Percentiles rank a stretch among this genome's conserved stretches.
Evolutionary conservation across 2,888 invertebrate genomes (phyloP).

Genomic region (Apotomis betuletana): DNA sequence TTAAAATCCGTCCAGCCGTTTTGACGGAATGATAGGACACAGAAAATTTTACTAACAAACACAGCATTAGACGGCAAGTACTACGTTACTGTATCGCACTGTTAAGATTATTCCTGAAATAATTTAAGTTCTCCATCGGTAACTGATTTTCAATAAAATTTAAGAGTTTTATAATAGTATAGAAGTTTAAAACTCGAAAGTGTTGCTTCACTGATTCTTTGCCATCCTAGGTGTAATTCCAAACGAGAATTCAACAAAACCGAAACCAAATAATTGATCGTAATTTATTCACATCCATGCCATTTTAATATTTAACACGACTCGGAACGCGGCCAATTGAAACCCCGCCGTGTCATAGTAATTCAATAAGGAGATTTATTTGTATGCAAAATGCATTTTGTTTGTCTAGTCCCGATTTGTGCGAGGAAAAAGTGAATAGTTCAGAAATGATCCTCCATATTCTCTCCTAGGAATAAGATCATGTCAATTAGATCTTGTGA

Average conservation of each 20-base stretch:
- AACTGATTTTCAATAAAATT: no score
- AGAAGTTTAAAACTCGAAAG: no score
- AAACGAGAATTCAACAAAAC: background rate
- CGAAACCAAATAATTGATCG: slow-evolving; percentile 5
- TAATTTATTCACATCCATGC: background rate
- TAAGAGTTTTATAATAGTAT: no score
- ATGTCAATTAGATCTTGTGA: no score
- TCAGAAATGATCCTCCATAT: background rate
- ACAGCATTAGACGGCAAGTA: no score
- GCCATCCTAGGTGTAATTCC: background rate
- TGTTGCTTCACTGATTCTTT: no score
- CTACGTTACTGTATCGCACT: no score
- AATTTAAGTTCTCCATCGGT: no score
- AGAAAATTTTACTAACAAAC: no score
- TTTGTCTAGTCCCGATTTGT: background rate
- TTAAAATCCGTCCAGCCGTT: no score
- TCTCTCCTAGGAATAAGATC: background rate
- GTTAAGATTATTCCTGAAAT: no score
- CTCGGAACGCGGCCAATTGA: background rate
- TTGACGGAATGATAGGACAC: no score
- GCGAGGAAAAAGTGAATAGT: background rate
- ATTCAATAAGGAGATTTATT: slow-evolving; percentile 25
- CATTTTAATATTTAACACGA: background rate
- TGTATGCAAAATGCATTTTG: slow-evolving; percentile 17
- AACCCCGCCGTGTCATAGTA: background rate